Percentiles rank a stretch among this genome's conserved stretches.
These are phyloP conservation scores for Limnodromus scolopaceus DNA, from an alignment of 2,797 vertebrate species.

Conservation along the genomic window DNA sequence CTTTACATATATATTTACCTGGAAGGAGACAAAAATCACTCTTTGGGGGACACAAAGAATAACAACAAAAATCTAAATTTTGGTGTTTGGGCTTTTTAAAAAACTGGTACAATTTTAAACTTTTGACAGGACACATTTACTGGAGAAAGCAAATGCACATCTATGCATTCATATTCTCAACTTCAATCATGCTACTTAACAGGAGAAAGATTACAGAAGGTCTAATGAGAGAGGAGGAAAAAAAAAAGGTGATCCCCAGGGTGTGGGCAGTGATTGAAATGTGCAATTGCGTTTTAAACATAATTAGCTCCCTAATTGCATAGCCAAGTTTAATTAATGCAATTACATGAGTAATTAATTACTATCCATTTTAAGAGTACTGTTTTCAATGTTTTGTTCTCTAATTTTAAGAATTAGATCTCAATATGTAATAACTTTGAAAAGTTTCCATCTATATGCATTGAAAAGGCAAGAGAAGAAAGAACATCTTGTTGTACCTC, in stretches of 20 bases:
- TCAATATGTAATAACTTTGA: constrained; percentile 43
- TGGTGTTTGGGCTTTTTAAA: background rate
- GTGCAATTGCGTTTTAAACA: constrained; percentile 51
- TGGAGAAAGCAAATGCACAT: background rate
- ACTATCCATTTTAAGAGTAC: constrained; percentile 54
- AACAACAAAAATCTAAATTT: background rate
- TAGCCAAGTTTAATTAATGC: constrained; percentile 61
- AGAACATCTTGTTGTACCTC: background rate
- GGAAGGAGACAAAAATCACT: background rate
- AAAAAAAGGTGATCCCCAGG: constrained; percentile 27
- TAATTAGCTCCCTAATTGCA: constrained; percentile 72
- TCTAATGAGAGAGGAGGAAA: background rate
- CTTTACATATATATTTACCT: background rate
- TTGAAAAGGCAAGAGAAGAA: background rate
- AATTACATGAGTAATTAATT: constrained; percentile 65
- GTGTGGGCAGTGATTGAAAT: constrained; percentile 49
- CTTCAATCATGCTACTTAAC: background rate
- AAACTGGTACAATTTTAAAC: background rate
- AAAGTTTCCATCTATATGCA: constrained; percentile 21
- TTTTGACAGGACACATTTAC: background rate
- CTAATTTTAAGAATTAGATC: constrained; percentile 57
- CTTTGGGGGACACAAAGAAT: background rate
- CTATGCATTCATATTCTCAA: background rate
- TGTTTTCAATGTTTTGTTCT: constrained; percentile 49
- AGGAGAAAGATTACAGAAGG: background rate